These are phyloP conservation scores for Propithecus coquereli DNA, from an alignment of 2,113 vertebrate species.

Conservation along the genomic window DNA sequence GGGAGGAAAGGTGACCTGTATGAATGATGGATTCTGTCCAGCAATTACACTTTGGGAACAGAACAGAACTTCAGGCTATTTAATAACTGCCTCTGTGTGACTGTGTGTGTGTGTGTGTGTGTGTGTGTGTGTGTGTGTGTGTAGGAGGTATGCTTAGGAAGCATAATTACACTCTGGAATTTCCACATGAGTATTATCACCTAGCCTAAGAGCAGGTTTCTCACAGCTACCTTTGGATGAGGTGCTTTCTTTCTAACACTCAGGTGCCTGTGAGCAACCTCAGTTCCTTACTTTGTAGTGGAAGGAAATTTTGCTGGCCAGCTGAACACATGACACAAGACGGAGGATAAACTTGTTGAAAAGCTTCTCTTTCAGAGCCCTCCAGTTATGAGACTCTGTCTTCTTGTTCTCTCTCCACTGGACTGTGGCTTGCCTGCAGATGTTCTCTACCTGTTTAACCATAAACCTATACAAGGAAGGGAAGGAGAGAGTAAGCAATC, in stretches of 20 bases:
- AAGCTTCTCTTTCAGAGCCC: constrained; percentile 79
- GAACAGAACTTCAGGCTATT: constrained; percentile 57
- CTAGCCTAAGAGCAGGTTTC: background rate
- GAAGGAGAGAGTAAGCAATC: background rate
- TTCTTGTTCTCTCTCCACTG: constrained; percentile 20
- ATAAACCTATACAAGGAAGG: constrained; percentile 86
- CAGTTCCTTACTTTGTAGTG: constrained; percentile 84
- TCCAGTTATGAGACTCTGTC: constrained; percentile 68
- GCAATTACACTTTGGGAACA: constrained; percentile 64
- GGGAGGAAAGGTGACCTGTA: constrained; percentile 67
- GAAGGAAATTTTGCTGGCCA: constrained; percentile 93
- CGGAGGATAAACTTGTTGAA: constrained; percentile 83
- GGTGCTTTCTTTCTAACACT: background rate
- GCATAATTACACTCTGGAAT: constrained; percentile 43
- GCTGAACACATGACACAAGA: constrained; percentile 90
- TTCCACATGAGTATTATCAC: constrained; percentile 2
- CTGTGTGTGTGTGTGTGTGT: background rate
- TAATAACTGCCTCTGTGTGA: constrained; percentile 38
- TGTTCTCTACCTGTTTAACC: constrained; percentile 84
- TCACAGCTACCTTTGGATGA: background rate
- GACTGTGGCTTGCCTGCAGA: constrained; percentile 61
- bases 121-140: background rate
- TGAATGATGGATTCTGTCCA: constrained; percentile 66
- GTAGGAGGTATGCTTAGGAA: constrained; percentile 35
- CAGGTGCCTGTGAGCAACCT: background rate